Evolutionary conservation across 2,888 invertebrate genomes (phyloP), one percentile per base, ranked within the genome.

Genomic region (Calliphora vomitoria): DNA sequence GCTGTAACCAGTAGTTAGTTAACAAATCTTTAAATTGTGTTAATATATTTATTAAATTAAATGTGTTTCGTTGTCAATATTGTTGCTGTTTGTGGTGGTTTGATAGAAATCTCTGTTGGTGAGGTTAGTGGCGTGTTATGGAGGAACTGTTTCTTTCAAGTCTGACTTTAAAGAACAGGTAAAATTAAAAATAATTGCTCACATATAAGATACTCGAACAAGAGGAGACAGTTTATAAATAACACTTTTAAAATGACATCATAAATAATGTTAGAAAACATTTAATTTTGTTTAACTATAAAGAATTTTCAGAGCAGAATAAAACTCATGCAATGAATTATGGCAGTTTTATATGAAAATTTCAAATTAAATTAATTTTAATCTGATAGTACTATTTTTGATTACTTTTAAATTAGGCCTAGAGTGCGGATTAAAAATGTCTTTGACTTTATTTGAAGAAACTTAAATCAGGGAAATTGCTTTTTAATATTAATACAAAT

Each of bases 1-100:
- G 55, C n/a, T 55, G 38, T 6, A 38, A 72, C 53, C 38, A 72
- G 71, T 55, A 72, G 71, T 72, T 55, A 72, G 71, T 72, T 72
- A 68, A 72, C 53, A 55, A 72, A 38, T 55, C 38, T 72, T 72
- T 72, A 72, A 72, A 72, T 53, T 55, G 71, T 38, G 31, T 69
- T 50, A 69, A 50, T 31, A 50, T 50, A 50, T 69, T 69, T 47
- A 69, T 69, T 50, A 66, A 66, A 44, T 69, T 69, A 69, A 50
- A 69, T 69, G 47, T 50, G 47, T 50, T 69, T 50, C 31, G 31
- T 69, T n/a, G 15, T 20, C 11, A 20, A n/a, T 50, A 4, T n/a
- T 50, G 47, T 1, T 47, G 47, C 13, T 25, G 35, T 50, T n/a
- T 50, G 44, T 50, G 50, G n/a, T 50, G 15, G 11, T 50, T 50